Evolutionary conservation across 1,140 invertebrate species (phyloP).

Genomic region (Trachymyrmex cornetzi): DNA sequence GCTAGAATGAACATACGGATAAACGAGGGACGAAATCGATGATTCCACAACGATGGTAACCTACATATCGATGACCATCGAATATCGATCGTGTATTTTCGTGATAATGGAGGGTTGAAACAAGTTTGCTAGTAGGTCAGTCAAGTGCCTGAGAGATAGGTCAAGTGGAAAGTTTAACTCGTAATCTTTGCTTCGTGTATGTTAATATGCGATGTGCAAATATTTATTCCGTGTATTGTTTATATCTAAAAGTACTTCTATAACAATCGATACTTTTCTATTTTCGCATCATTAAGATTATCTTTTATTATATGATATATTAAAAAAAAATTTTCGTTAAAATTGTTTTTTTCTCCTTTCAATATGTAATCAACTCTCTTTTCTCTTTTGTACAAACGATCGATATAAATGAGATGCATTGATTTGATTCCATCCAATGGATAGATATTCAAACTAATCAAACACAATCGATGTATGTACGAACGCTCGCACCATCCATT

Average conservation of each 20-base stretch:
- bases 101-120: constrained; percentile 70
- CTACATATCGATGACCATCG: constrained; percentile 75
- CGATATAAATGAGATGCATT: neutral
- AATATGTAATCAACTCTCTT: neutral
- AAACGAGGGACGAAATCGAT: constrained; percentile 66
- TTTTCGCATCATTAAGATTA: neutral
- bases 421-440: neutral
- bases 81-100: constrained; percentile 65
- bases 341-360: neutral
- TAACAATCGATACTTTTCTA: neutral
- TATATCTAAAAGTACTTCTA: neutral
- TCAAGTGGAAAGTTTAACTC: constrained; percentile 71
- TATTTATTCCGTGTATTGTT: constrained; percentile 10
- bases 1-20: constrained; percentile 51
- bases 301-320: neutral
- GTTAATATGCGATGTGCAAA: constrained; percentile 6
- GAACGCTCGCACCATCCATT: constrained; percentile 34
- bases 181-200: constrained; percentile 51
- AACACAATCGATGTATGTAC: constrained; percentile 41
- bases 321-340: neutral
- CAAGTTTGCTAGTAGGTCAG: constrained; percentile 59
- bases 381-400: neutral
- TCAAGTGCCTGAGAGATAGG: constrained; percentile 49
- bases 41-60: constrained; percentile 54
- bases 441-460: constrained; percentile 30